Base-by-base conservation (phyloP, 1,140 invertebrate genomes). In the Metaphire vulgaris region DNA sequence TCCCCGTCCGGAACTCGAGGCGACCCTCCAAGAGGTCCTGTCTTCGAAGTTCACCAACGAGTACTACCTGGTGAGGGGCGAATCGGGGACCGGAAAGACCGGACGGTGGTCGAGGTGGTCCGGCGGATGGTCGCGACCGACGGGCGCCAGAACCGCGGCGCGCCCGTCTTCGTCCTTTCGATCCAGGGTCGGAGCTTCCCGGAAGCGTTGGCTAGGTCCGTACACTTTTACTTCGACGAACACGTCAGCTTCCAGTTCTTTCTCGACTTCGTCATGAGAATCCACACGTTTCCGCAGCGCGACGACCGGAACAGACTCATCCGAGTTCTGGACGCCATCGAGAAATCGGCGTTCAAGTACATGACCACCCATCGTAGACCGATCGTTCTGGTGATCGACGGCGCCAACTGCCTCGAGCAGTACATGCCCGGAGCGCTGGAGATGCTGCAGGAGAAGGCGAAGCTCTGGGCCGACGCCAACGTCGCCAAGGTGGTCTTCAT, bases 391-490 rank as follows among this genome's bases (percentile, higher is more conserved):
- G 69, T 76, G n/a, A 33, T 76, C 21, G 75, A 76, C 34, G 75
- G 75, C n/a, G 32, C 71, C 15, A 41, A 76, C 33, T 6, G 34
- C 70, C n/a, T 76, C 1, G 21, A 30, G n/a, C 1, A 34, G 16
- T 32, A 75, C 56, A 41, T 69, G 65, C 74, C 74, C 16, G 67
- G 30, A 1, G 67, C 66, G 29, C 21, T 75, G 29, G 65, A 69
- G 26, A 75, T 68, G 64, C 65, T 73, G 72, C 69, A 76, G 69
- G 75, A 76, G 34, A 76, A 76, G 56, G 75, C 75, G 16, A 76
- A 76, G 75, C 69, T 76, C n/a, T 76, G 75, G 75, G 32, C 75
- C 2, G 75, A 76, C 75, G 70, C 75, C 2, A 76, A 76, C 69
- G 71, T 71, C 1, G 75, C 65, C 34, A 76, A 76, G 34, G 65